phyloP scores from a whole-genome alignment of 1,140 invertebrate genomes.

The Magallana ariakensis region DNA sequence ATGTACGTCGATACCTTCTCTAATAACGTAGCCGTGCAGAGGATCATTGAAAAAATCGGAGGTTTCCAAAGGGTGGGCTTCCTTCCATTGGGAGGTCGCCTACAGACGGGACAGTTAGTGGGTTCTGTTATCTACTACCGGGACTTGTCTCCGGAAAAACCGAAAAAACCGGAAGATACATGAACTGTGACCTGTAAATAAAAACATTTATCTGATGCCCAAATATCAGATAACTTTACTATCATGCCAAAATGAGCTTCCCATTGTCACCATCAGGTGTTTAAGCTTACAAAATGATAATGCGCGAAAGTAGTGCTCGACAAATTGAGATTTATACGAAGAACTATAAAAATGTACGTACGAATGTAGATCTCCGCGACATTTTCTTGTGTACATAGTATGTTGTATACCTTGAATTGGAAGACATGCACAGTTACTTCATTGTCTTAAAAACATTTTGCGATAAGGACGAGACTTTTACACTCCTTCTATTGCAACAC shows the following conservation, averaged over 20 bases:
- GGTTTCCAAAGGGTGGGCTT: conserved; percentile 65
- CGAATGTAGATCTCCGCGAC: neutral
- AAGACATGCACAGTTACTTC: neutral
- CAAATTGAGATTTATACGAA: neutral
- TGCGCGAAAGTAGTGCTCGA: neutral
- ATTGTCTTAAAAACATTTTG: neutral
- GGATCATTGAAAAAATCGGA: conserved; percentile 63
- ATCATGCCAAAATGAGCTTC: neutral
- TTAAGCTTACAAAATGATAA: neutral
- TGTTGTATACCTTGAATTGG: neutral
- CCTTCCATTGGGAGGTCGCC: conserved; percentile 66
- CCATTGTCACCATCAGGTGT: neutral
- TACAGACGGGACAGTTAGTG: conserved; percentile 60
- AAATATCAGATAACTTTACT: neutral
- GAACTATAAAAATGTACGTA: neutral
- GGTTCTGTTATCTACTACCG: conserved; percentile 66
- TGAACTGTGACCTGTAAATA: neutral
- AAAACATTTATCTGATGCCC: neutral
- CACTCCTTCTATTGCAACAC: too few relatives aligned
- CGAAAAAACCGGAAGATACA: conserved; percentile 21
- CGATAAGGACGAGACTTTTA: too few relatives aligned
- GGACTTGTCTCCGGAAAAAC: conserved; percentile 54
- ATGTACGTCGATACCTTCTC: conserved; percentile 71
- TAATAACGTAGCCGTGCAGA: conserved; percentile 65
- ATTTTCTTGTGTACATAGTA: conserved; percentile 1